phyloP scores from a whole-genome alignment of 2,797 vertebrate genomes.

The Graptemys geographica region DNA sequence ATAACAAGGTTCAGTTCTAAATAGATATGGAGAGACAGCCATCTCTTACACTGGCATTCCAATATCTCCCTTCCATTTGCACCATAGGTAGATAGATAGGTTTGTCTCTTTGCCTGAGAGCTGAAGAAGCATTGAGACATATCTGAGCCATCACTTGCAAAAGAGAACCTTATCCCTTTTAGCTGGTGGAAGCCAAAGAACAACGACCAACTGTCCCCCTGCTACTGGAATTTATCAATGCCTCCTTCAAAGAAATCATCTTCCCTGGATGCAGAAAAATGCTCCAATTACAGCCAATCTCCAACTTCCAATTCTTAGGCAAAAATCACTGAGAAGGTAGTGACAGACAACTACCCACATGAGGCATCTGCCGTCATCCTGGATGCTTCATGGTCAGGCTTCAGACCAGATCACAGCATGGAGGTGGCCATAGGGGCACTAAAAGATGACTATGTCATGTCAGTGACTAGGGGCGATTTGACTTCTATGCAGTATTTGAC shows the following conservation, averaged over 20 bases:
- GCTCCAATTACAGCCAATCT: neutral
- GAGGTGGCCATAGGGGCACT: neutral
- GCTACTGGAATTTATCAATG: neutral
- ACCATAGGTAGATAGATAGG: neutral
- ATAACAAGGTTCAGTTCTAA: neutral
- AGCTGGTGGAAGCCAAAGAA: neutral
- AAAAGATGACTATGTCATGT: neutral
- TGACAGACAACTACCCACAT: neutral
- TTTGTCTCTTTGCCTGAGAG: neutral
- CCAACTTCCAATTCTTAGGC: neutral
- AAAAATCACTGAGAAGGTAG: neutral
- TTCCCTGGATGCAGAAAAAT: neutral
- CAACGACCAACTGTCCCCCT: neutral
- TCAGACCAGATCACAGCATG: neutral
- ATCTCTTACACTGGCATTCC: neutral
- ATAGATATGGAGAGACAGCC: rapidly evolving
- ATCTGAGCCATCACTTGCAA: neutral
- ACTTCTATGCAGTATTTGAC: neutral
- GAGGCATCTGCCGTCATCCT: neutral
- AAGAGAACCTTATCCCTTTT: neutral
- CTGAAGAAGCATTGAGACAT: neutral
- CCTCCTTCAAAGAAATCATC: neutral
- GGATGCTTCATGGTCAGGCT: neutral
- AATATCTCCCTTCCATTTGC: neutral
- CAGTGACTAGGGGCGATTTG: neutral